Evolutionary conservation across 2,113 vertebrate genomes (phyloP).

Genomic region (Chelonoidis abingdonii): DNA sequence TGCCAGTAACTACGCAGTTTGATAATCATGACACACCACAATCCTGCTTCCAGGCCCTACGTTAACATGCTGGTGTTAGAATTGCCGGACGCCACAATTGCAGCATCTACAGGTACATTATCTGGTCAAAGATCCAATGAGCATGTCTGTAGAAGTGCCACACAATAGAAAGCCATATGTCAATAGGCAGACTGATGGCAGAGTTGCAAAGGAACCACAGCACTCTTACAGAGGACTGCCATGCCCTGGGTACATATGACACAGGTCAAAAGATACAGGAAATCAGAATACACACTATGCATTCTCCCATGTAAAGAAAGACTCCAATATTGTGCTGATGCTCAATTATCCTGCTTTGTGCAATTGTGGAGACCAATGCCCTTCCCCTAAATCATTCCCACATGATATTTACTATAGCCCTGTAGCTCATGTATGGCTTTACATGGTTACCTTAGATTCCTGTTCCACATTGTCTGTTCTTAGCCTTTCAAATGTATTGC

Average conservation of each 20-base stretch:
- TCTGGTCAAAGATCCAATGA: neutral
- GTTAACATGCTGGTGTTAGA: neutral
- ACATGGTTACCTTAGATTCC: neutral
- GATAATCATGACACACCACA: neutral
- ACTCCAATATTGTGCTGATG: neutral
- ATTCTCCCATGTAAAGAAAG: neutral
- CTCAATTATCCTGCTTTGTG: neutral
- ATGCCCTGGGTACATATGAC: fast-evolving
- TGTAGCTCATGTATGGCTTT: neutral
- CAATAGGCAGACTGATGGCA: neutral
- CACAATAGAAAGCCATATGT: fast-evolving
- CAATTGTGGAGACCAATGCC: neutral
- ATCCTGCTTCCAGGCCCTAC: fast-evolving
- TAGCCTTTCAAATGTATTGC: neutral
- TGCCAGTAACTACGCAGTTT: neutral
- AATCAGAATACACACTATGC: neutral
- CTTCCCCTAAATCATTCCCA: neutral
- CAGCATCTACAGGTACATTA: neutral
- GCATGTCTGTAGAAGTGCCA: neutral
- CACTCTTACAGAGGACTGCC: neutral
- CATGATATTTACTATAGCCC: neutral
- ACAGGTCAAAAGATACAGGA: neutral
- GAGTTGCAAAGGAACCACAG: neutral
- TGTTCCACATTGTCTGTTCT: neutral
- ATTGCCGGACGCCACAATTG: neutral